Evolutionary conservation across 2,888 invertebrate species (phyloP).

Genomic region (Ditylenchus weischeri): DNA sequence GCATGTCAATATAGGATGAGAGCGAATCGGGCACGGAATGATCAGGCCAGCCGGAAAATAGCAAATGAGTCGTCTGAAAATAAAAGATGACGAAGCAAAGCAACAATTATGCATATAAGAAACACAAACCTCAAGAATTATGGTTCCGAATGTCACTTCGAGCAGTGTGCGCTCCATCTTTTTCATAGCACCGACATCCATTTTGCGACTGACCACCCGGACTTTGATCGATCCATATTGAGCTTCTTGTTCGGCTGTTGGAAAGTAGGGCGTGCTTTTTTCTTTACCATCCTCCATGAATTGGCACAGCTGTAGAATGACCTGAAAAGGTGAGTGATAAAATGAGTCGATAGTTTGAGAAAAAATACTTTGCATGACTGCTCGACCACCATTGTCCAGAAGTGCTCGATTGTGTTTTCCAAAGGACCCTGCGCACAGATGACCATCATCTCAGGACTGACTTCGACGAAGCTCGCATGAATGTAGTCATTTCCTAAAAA

Average conservation of each 20-base stretch:
- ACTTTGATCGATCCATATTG: constrained; percentile 24
- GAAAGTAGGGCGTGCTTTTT: constrained; percentile 29
- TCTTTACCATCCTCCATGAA: constrained; percentile 31
- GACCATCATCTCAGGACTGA: constrained; percentile 29
- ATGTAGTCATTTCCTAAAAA: constrained; percentile 33
- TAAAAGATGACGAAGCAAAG: neutral
- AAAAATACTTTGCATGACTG: constrained; percentile 27
- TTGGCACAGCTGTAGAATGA: constrained; percentile 34
- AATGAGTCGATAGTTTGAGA: neutral
- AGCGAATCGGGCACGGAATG: constrained; percentile 29
- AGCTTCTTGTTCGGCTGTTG: constrained; percentile 17
- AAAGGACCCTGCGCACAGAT: constrained; percentile 47
- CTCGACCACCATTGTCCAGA: constrained; percentile 43
- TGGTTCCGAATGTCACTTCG: constrained; percentile 15
- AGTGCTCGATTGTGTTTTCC: constrained; percentile 36
- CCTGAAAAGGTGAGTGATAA: constrained; percentile 19
- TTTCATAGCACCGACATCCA: constrained; percentile 27
- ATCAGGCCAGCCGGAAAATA: constrained; percentile 35
- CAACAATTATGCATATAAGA: neutral
- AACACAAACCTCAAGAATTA: constrained; percentile 10
- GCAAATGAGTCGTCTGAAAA: constrained; percentile 25
- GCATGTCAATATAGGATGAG: constrained; percentile 22
- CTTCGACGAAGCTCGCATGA: constrained; percentile 31
- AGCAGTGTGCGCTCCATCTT: constrained; percentile 29
- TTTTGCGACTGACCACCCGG: constrained; percentile 14